Base-by-base conservation (phyloP, 2,797 vertebrate genomes). In the Myotis vivesi region DNA sequence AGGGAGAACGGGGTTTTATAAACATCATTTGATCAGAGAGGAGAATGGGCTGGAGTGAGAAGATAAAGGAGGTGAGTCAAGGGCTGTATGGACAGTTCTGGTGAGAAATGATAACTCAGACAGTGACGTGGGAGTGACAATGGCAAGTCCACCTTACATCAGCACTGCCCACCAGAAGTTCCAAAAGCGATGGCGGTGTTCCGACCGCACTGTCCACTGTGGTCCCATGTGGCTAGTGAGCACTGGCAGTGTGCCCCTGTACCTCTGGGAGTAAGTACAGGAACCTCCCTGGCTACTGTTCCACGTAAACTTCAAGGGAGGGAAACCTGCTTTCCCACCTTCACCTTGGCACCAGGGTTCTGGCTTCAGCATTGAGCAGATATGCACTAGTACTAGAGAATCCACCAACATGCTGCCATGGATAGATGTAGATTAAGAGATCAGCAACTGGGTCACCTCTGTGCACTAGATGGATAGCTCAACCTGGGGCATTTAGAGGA, bases 301-400 rank as follows among this genome's bases (percentile, higher is more conserved):
- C 38, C 20, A 55, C 46, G 71, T 69, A 57, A 57, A 38, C 53
- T 36, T 89, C 36, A 20, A 5, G n/a, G 51, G 33, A 77, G 89
- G 71, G 30, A 53, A 20, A 11, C 28, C 89, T 46, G 71, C 69
- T 75, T 57, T 25, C 38, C 59, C 28, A 62, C 59, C 28, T 25
- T 13, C 25, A 15, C 59, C n/a, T 83, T 79, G 73, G 59, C 92
- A 76, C 82, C 83, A 64, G 81, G 77, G 69, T 79, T 92, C 55
- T 81, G 55, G 49, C 62, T 94, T 69, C 59, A 17, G 16, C 55
- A 2, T 5, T 46, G 62, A 89, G 36, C 75, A 87, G 68, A 64
- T 51, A 16, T 17, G 25, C 10, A 19, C 62, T 91, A 38, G 53
- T 79, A 93, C 59, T 92, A 66, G 91, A 95, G 93, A 36, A 69